Evolutionary conservation across 2,888 invertebrate species (phyloP), one percentile per base, ranked within the genome.

Genomic region (Electrophaes corylata): DNA sequence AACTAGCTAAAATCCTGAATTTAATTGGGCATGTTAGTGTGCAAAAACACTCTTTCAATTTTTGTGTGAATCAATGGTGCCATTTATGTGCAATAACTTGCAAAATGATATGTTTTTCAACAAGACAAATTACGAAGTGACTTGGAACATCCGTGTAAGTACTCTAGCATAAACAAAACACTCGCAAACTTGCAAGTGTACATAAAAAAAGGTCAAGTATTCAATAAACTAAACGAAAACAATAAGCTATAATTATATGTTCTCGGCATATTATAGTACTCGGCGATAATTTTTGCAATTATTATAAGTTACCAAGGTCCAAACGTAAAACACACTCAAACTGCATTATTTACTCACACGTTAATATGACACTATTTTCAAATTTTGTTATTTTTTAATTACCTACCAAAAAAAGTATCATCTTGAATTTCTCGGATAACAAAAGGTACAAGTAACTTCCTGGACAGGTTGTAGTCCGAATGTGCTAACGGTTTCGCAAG

Each of bases 401-500:
- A 58, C 51, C 63, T 67, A 67, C 67, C 65, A 62, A 57, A 60
- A 57, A 57, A 46, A 81, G 73, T 73, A 83, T 78, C 89, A 90
- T 89, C 70, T 79, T 84, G 79, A 66, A 69, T 67, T 71, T 69
- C 67, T 71, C 67, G 60, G 76, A 65, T 79, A 75, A 79, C 76
- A 79, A 83, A 78, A 81, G 73, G 73, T 76, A 80, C 86, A 78
- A 81, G 78, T 83, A 81, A 89, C 83, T 89, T 90, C 89, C 91
- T 89, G 90, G 80, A 83, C 86, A 78, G 79, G 78, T 76, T 81
- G 80, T 81, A 74, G 81, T 83, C 80, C 81, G 89, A 90, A 83
- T 91, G 90, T 86, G 91, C 73, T 83, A 81, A 85, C 84, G 86
- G 84, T 91, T 86, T 88, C 83, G 88, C 82, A 89, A 89, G 84